phyloP scores from a whole-genome alignment of 2,113 vertebrate genomes.

The Antechinus flavipes region DNA sequence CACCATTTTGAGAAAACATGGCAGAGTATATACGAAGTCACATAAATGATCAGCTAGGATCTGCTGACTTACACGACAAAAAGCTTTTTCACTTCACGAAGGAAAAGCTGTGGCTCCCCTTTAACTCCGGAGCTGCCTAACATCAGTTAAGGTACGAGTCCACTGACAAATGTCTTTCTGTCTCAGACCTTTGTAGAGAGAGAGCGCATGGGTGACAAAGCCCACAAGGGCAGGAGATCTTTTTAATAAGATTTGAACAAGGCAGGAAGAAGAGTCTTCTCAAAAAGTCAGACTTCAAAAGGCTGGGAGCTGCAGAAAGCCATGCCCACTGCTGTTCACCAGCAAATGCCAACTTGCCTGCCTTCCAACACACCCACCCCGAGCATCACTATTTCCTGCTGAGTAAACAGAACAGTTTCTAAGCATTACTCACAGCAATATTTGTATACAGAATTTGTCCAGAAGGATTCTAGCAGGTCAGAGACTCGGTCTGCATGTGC shows the following conservation, averaged over 20 bases:
- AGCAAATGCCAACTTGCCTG: neutral
- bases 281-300: neutral
- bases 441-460: neutral
- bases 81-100: neutral
- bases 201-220: neutral
- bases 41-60: neutral
- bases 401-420: neutral
- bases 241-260: neutral
- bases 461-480: neutral
- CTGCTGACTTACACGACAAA: neutral
- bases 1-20: neutral
- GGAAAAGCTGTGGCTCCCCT: neutral
- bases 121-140: neutral
- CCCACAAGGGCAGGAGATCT: neutral
- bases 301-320: neutral
- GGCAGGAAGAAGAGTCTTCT: neutral
- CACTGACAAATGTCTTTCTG: neutral
- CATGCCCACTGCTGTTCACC: neutral
- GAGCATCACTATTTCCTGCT: neutral
- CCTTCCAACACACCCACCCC: neutral
- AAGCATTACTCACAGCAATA: neutral
- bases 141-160: neutral
- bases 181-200: neutral
- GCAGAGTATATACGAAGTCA: neutral
- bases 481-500: neutral